phyloP scores from a whole-genome alignment of 2,113 vertebrate genomes.

The Atherinomorus stipes region DNA sequence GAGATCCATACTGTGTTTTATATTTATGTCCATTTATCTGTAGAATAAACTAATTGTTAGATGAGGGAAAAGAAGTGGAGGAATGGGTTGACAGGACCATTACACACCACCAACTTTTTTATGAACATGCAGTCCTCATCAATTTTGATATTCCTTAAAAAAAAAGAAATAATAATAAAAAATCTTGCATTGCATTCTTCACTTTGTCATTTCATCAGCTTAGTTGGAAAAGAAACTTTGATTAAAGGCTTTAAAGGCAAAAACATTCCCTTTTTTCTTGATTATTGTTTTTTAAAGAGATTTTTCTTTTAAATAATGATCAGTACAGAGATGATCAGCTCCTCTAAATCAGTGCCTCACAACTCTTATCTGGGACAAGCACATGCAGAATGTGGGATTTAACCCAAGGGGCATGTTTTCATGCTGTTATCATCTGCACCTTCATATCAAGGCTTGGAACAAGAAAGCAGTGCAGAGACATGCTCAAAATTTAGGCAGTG shows the following conservation, averaged over 20 bases:
- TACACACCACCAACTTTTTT: background rate
- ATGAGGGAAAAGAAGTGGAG: constrained; percentile 2
- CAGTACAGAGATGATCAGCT: background rate
- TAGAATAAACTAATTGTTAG: background rate
- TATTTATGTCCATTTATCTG: background rate
- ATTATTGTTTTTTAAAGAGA: background rate
- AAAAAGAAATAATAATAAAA: too few relatives aligned
- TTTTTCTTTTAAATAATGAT: background rate
- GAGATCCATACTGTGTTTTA: too few relatives aligned
- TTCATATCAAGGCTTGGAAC: constrained; percentile 17
- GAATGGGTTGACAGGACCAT: background rate
- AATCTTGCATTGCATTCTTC: constrained; percentile 59
- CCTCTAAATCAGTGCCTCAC: background rate
- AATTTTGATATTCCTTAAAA: constrained; percentile 30
- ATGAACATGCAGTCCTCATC: constrained; percentile 15
- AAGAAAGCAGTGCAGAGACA: constrained; percentile 9
- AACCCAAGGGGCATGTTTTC: constrained; percentile 36
- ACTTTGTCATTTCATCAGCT: constrained; percentile 55
- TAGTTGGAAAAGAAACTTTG: constrained; percentile 11
- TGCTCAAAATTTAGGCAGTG: background rate
- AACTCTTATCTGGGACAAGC: constrained; percentile 20
- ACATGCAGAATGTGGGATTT: constrained; percentile 29
- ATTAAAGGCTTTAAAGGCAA: background rate
- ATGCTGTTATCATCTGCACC: constrained; percentile 27
- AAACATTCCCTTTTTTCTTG: background rate